phyloP scores from a whole-genome alignment of 2,888 invertebrate genomes.

The Polyommatus icarus region DNA sequence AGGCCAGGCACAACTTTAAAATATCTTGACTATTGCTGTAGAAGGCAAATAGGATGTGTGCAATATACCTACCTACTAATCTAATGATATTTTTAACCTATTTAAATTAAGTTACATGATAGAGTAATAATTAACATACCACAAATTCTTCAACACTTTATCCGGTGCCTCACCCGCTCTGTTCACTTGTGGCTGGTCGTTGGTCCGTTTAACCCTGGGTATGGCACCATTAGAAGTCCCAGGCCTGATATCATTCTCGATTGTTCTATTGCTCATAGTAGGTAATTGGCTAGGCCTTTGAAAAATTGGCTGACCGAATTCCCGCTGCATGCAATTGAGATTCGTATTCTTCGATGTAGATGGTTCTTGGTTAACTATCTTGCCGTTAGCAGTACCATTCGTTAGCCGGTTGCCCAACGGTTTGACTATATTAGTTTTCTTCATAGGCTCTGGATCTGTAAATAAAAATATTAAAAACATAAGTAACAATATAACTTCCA shows the following conservation, averaged over 20 bases:
- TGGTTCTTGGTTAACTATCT: not conserved
- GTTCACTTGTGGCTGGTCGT: slow-evolving; percentile 71
- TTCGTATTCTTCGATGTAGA: not conserved
- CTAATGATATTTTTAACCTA: no score
- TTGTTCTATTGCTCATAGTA: not conserved
- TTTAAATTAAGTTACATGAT: no score
- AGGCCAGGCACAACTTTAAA: no score
- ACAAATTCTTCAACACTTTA: slow-evolving; percentile 53
- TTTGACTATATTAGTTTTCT: slow-evolving; percentile 44
- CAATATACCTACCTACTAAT: no score
- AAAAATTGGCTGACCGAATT: not conserved
- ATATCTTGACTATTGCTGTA: no score
- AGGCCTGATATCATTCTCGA: slow-evolving; percentile 10
- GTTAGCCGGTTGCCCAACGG: slow-evolving; percentile 17
- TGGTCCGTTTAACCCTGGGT: slow-evolving; percentile 58
- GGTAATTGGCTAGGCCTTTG: not conserved
- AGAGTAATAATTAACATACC: slow-evolving; percentile 26
- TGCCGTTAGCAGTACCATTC: not conserved
- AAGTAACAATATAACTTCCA: no score
- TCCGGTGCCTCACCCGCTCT: slow-evolving; percentile 50
- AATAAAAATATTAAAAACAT: slow-evolving; percentile 31
- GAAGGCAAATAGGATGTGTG: no score
- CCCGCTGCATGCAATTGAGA: slow-evolving; percentile 9
- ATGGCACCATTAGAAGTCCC: slow-evolving; percentile 44
- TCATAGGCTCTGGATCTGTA: slow-evolving; percentile 72